Conservation (phyloP, 2,113 vertebrate species). For the Gallinago jamesoni region DNA sequence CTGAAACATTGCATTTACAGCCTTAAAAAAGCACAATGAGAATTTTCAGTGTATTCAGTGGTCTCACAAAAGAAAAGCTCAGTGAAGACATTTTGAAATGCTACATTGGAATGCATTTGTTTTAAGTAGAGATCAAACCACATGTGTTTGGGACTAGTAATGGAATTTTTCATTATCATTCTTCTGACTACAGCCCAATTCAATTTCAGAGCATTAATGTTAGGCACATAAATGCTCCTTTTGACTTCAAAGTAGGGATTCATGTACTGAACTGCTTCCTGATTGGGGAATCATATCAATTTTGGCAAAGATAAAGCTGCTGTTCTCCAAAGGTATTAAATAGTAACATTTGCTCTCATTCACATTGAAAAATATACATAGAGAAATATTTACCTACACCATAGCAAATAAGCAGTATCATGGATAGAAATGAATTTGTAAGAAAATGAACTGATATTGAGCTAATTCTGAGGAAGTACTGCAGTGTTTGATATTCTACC, state of each 20-base stretch:
- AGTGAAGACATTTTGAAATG: background rate
- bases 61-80: background rate
- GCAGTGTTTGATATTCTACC: background rate
- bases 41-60: background rate
- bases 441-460: background rate
- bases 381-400: background rate
- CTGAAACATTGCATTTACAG: background rate
- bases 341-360: background rate
- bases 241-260: background rate
- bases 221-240: background rate
- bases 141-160: background rate
- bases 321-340: background rate
- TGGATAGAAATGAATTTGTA: background rate
- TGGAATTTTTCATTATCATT: slow-evolving; percentile 19
- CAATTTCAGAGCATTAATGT: background rate
- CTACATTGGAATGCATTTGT: background rate
- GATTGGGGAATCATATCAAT: background rate
- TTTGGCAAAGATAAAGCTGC: background rate
- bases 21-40: background rate
- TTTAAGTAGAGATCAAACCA: slow-evolving; percentile 26
- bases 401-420: background rate
- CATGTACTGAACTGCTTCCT: background rate
- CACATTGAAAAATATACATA: background rate
- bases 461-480: background rate
- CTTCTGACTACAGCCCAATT: background rate